These are phyloP conservation scores for Pseudorhiza aurosa DNA, from an alignment of 30 jellyfish, hydroid and myxozoan species.

Conservation along the genomic window DNA sequence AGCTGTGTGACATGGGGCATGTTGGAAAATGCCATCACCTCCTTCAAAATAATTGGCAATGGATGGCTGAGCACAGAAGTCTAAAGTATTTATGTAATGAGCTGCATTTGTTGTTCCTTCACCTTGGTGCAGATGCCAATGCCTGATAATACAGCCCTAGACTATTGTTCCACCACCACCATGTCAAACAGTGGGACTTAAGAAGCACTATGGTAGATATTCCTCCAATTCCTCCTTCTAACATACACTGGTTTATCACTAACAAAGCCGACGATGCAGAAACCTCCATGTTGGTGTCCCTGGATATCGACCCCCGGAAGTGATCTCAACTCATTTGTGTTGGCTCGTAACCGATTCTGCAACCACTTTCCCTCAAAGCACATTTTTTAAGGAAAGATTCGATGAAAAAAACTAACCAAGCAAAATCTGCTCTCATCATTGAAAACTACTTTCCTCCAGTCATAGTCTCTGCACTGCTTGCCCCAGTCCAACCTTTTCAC, in stretches of 20 bases:
- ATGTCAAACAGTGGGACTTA: constrained; percentile 40
- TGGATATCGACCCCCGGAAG: too few species aligned
- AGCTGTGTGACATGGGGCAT: constrained; percentile 73
- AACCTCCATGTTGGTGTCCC: too few species aligned
- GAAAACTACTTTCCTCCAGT: constrained; percentile 55
- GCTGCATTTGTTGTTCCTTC: constrained; percentile 2
- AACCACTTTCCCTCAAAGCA: too few species aligned
- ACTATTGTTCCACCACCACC: constrained; percentile 63
- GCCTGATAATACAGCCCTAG: constrained; percentile 1
- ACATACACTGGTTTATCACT: constrained; percentile 42
- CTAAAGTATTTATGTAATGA: constrained; percentile 22
- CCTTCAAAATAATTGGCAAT: not conserved
- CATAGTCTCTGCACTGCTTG: not conserved
- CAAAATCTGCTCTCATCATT: constrained; percentile 52
- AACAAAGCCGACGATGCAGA: too few species aligned
- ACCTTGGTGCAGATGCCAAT: constrained; percentile 2
- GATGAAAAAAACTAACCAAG: too few species aligned
- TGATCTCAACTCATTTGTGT: too few species aligned
- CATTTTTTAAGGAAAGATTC: too few species aligned
- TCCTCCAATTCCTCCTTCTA: constrained; percentile 59
- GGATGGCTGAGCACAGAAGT: constrained; percentile 44
- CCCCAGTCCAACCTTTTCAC: constrained; percentile 5
- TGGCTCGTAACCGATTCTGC: too few species aligned
- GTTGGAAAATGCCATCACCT: constrained; percentile 34
- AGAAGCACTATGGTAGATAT: constrained; percentile 25